Conservation (phyloP, 2,797 vertebrate species). For the Synanceia verrucosa region DNA sequence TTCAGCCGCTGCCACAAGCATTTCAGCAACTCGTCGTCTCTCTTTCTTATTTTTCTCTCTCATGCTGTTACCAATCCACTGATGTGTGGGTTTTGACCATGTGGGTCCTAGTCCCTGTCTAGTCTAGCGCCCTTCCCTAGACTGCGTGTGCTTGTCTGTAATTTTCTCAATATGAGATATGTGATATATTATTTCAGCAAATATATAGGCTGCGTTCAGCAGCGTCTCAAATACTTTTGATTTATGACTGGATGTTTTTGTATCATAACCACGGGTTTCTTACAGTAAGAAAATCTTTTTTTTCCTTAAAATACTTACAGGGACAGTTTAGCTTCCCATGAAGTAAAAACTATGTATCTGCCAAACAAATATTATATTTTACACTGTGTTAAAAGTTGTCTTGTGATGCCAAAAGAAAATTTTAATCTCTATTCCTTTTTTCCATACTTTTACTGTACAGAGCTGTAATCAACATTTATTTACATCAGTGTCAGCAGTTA, state of each 20-base stretch:
- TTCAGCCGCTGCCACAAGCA: slow-evolving; percentile 47
- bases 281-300: not conserved
- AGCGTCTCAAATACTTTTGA: slow-evolving; percentile 51
- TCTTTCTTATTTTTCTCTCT: slow-evolving; percentile 59
- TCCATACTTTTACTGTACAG: not conserved
- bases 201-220: slow-evolving; percentile 59
- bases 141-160: slow-evolving; percentile 71
- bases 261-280: slow-evolving; percentile 34
- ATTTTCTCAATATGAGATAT: slow-evolving; percentile 79
- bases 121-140: slow-evolving; percentile 61
- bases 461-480: too few species aligned
- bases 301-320: slow-evolving; percentile 14
- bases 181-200: slow-evolving; percentile 75
- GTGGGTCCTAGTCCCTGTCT: slow-evolving; percentile 73
- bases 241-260: slow-evolving; percentile 64
- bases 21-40: slow-evolving; percentile 41
- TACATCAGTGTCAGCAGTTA: too few species aligned
- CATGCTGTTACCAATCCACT: slow-evolving; percentile 47
- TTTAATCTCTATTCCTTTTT: not conserved
- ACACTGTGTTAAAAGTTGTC: not conserved
- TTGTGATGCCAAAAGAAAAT: not conserved
- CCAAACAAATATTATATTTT: not conserved
- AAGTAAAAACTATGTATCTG: not conserved
- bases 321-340: not conserved
- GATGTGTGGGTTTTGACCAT: slow-evolving; percentile 70